Evolutionary conservation across 2,888 invertebrate genomes (phyloP).

Genomic region (Xanthia togata): DNA sequence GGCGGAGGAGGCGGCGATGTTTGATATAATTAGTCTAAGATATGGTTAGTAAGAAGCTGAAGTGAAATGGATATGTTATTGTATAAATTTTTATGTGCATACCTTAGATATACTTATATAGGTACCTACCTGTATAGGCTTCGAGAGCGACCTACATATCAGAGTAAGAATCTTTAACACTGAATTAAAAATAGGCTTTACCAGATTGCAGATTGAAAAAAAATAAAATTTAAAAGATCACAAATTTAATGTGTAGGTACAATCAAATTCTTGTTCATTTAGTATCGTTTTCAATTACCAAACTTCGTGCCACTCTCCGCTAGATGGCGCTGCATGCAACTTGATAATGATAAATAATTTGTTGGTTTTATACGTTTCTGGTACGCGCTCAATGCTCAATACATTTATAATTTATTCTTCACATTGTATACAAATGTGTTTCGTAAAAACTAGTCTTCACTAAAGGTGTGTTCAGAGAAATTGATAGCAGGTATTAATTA

Average conservation of each 20-base stretch:
- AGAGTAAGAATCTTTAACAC: neutral
- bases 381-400: neutral
- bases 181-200: neutral
- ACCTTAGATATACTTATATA: neutral
- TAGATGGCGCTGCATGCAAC: conserved; percentile 78
- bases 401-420: conserved; percentile 28
- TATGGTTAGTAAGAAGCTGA: conserved; percentile 14
- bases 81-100: conserved; percentile 24
- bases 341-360: conserved; percentile 1
- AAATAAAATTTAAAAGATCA: neutral
- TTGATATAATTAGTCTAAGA: conserved; percentile 39
- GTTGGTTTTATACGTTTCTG: neutral
- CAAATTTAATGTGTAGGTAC: neutral
- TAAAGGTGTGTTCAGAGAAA: conserved; percentile 36
- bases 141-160: neutral
- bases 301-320: conserved; percentile 74
- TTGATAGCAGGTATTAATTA: conserved; percentile 32
- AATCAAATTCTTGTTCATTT: neutral
- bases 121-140: neutral
- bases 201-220: no score
- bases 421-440: conserved; percentile 35
- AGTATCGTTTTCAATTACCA: conserved; percentile 17
- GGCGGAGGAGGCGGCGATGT: conserved; percentile 5
- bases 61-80: conserved; percentile 42
- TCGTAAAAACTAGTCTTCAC: conserved; percentile 30